A percentile compares a stretch with the other conserved stretches of the same genome.
Evolutionary conservation across 1,140 invertebrate species (phyloP).

Genomic region (Drosophila quadrilineata): DNA sequence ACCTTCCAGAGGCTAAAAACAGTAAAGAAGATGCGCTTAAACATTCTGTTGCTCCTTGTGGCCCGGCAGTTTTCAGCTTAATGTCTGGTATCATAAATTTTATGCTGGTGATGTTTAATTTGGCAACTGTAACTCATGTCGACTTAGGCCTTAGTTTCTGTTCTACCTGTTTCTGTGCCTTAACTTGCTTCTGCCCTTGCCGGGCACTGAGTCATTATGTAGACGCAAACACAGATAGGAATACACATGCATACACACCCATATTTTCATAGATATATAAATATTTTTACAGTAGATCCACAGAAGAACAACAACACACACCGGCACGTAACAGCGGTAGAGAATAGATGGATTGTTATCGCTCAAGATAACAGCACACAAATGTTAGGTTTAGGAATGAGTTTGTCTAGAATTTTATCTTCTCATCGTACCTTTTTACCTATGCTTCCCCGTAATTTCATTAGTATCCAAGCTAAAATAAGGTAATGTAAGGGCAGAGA

Average conservation of each 20-base stretch:
- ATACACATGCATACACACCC: conserved; percentile 6
- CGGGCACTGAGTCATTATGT: conserved; percentile 53
- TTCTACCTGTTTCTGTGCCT: neutral
- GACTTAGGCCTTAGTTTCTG: conserved; percentile 54
- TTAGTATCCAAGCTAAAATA: conserved; percentile 65
- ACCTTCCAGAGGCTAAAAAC: too few relatives aligned
- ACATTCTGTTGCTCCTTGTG: conserved; percentile 47
- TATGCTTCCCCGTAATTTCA: conserved; percentile 57
- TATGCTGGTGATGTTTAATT: conserved; percentile 75
- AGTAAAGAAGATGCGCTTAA: neutral
- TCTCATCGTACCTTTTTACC: conserved; percentile 11
- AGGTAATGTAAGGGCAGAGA: conserved; percentile 43
- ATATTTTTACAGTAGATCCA: conserved; percentile 49
- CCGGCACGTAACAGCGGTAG: conserved; percentile 51
- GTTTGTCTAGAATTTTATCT: neutral
- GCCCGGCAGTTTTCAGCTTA: conserved; percentile 41
- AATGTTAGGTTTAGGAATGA: neutral
- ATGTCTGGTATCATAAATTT: conserved; percentile 76
- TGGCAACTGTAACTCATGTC: conserved; percentile 77
- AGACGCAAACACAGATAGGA: conserved; percentile 15
- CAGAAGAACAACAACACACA: conserved; percentile 21
- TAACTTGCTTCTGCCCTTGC: neutral
- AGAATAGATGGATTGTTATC: conserved; percentile 79
- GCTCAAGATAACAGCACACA: conserved; percentile 63
- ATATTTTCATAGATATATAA: conserved; percentile 31